Percentiles rank a stretch among this genome's conserved stretches.
These are phyloP conservation scores for Solenopsis fugax DNA, from an alignment of 1,140 invertebrate genomes.

Conservation along the genomic window DNA sequence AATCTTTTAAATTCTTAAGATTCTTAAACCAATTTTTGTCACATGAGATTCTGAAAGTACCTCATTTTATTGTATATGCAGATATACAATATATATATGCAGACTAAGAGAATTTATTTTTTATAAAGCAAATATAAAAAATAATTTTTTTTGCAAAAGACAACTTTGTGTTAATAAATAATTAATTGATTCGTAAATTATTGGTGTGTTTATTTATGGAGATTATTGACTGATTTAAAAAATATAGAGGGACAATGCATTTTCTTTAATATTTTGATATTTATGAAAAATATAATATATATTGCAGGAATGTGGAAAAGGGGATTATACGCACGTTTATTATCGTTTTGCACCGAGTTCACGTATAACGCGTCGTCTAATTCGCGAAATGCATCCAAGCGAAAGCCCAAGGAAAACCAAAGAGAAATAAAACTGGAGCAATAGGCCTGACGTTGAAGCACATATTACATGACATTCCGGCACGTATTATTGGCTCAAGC, in stretches of 20 bases:
- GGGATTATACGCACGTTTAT: background rate
- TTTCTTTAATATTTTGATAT: conserved; percentile 7
- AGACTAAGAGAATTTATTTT: background rate
- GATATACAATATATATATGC: no score
- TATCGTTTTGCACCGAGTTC: background rate
- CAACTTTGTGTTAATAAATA: background rate
- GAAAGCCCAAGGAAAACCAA: background rate
- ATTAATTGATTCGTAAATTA: background rate
- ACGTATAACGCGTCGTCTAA: no score
- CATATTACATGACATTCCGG: conserved; percentile 60
- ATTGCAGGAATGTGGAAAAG: background rate
- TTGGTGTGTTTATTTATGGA: background rate
- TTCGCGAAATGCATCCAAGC: conserved; percentile 8
- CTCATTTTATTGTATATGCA: background rate
- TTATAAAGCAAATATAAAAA: background rate
- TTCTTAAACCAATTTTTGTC: background rate
- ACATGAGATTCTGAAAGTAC: background rate
- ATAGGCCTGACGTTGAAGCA: conserved; percentile 35
- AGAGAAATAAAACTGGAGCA: conserved; percentile 36
- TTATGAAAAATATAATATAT: background rate
- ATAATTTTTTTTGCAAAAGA: background rate
- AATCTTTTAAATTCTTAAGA: background rate
- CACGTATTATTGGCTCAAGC: conserved; percentile 64
- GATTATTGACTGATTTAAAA: background rate
- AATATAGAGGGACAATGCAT: background rate